Evolutionary conservation across 2,888 invertebrate genomes (phyloP), one percentile per base, ranked within the genome.

Genomic region (Volucella bombylans): DNA sequence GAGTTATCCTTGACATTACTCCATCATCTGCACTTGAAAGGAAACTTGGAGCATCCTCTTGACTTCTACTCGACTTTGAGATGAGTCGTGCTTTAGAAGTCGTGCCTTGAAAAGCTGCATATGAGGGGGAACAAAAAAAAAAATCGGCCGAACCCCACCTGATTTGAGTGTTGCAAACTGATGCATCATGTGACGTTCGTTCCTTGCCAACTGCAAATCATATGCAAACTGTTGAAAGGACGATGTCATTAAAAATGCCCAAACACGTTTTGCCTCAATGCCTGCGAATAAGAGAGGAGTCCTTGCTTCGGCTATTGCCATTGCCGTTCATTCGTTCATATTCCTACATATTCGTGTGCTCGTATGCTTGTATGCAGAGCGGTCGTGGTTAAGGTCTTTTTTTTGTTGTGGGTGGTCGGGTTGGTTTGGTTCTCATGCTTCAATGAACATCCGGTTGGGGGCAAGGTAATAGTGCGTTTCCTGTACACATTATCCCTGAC

Each of bases 221-320:
- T 47, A 78, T 71, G 78, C 65, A 67, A 72, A 79, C 72, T 50
- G 52, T 54, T 79, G 79, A 67, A 71, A 79, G 72, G 57, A 31
- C 55, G 57, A 81, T 59, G 76, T 77, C 77, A 85, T 85, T 85
- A 85, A 85, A 85, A 81, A 85, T 85, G 85, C 85, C 76, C 85
- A 85, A 83, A 81, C 85, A 80, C 50, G 65, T 68, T 76, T 55
- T 43, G 52, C 76, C 65, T 67, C 45, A 73, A 69, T 76, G 67
- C 72, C 71, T 68, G 49, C 47, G 45, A 67, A 71, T 67, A 71
- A 61, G 43, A 49, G 61, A 55, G 71, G 61, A 55, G 71, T 49
- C 81, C 76, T 85, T 76, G 76, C 62, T 64, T 68, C 76, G 85
- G 83, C 83, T 85, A 85, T 80, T 85, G 83, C 80, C 80, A 76